A percentile compares a stretch with the other conserved stretches of the same genome.
Conservation (phyloP, 2,888 invertebrate species). For the Mythimna impura region DNA sequence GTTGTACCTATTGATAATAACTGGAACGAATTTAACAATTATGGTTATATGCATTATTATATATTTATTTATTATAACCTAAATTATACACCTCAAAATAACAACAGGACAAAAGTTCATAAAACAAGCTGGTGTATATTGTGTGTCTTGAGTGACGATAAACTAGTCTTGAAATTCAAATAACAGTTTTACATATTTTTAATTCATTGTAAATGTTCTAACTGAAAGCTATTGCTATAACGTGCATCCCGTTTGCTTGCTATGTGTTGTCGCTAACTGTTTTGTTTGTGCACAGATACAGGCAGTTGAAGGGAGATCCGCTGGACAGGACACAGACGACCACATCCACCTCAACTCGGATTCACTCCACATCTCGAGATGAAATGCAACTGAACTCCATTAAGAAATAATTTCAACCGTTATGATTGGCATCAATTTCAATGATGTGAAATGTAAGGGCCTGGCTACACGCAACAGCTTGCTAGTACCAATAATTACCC, state of each 20-base stretch:
- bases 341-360: slow-evolving; percentile 65
- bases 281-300: slow-evolving; percentile 71
- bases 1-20: neutral
- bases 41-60: neutral
- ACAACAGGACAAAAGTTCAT: neutral
- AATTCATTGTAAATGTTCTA: slow-evolving; percentile 14
- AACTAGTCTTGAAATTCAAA: neutral
- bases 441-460: slow-evolving; percentile 4
- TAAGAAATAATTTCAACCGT: slow-evolving; percentile 53
- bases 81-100: neutral
- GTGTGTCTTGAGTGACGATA: neutral
- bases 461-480: slow-evolving; percentile 5
- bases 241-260: slow-evolving; percentile 14
- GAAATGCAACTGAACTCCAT: slow-evolving; percentile 72
- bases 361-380: slow-evolving; percentile 67
- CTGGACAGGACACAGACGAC: slow-evolving; percentile 75
- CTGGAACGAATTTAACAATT: neutral
- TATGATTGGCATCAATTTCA: slow-evolving; percentile 6
- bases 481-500: neutral
- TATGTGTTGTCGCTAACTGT: slow-evolving; percentile 28
- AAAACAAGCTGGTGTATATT: neutral
- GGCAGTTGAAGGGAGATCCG: slow-evolving; percentile 71
- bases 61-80: neutral
- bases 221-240: slow-evolving; percentile 23
- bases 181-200: slow-evolving; percentile 5